Evolutionary conservation across 1,140 invertebrate species (phyloP).

Genomic region (Apis cerana): DNA sequence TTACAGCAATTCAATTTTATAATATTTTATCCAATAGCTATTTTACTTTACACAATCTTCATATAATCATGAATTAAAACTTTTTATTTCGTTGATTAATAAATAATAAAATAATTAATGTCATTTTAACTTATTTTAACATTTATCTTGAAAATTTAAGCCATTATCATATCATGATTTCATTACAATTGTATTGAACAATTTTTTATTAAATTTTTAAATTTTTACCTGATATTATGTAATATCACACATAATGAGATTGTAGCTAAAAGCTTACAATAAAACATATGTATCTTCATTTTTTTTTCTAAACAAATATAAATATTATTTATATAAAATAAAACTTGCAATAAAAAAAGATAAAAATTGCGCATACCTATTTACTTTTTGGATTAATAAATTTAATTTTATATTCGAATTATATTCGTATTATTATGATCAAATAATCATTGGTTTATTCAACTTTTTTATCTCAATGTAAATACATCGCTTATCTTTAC

Average conservation of each 20-base stretch:
- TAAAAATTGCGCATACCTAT: neutral
- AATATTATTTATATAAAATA: neutral
- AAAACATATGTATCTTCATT: neutral
- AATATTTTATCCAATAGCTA: too few species aligned
- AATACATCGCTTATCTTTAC: conserved; percentile 31
- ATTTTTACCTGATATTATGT: conserved; percentile 47
- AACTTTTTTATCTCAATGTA: neutral
- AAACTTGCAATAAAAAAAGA: neutral
- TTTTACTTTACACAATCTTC: too few species aligned
- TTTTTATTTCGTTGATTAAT: too few species aligned
- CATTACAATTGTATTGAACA: neutral
- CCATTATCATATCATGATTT: too few species aligned
- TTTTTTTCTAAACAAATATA: neutral
- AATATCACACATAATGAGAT: conserved; percentile 6
- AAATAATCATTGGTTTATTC: too few species aligned
- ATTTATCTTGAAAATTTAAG: too few species aligned
- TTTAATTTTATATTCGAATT: neutral
- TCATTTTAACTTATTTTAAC: too few species aligned
- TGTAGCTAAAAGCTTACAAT: neutral
- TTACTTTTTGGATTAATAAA: neutral
- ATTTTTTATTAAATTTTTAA: neutral
- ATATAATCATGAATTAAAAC: too few species aligned
- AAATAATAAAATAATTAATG: too few species aligned
- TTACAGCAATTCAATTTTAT: neutral
- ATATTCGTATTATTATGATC: neutral